A percentile compares a stretch with the other conserved stretches of the same genome.
phyloP scores from a whole-genome alignment of 2,113 vertebrate genomes.

The Phrynocephalus versicolor region DNA sequence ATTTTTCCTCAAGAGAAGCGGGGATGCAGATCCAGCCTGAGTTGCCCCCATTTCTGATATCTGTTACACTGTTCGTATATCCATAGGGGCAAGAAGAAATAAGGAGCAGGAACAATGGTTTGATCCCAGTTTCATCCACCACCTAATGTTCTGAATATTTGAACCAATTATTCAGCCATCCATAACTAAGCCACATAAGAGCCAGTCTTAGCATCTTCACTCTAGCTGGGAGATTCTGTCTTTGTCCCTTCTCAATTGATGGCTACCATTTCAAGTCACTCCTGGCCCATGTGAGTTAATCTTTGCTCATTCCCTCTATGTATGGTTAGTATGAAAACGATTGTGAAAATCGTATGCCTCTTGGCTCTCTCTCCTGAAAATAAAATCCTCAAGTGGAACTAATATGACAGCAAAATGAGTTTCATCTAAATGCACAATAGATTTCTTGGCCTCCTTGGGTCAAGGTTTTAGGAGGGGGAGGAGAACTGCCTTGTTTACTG shows the following conservation, averaged over 20 bases:
- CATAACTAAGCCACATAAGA: neutral
- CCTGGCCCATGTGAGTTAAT: constrained; percentile 17
- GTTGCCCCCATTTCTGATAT: neutral
- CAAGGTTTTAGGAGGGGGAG: constrained; percentile 42
- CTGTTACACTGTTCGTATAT: neutral
- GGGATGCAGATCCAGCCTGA: neutral
- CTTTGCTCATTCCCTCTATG: constrained; percentile 35
- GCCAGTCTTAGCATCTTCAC: neutral
- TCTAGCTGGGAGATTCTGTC: neutral
- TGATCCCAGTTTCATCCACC: neutral
- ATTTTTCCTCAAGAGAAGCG: neutral
- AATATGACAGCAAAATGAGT: constrained; percentile 64
- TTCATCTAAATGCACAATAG: constrained; percentile 63
- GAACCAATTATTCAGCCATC: neutral
- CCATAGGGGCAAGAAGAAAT: no score
- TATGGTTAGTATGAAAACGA: constrained; percentile 50
- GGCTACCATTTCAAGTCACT: neutral
- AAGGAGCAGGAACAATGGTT: neutral
- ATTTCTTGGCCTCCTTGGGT: constrained; percentile 52
- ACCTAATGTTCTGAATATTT: neutral
- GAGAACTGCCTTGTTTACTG: constrained; percentile 49
- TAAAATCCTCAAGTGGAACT: constrained; percentile 61
- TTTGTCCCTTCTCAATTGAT: neutral
- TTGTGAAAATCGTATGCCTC: constrained; percentile 53
- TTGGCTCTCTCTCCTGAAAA: constrained; percentile 55